Percentiles rank a stretch among this genome's conserved stretches.
These are phyloP conservation scores for Adelphocoris suturalis DNA, from an alignment of 2,888 invertebrate genomes.

Conservation along the genomic window DNA sequence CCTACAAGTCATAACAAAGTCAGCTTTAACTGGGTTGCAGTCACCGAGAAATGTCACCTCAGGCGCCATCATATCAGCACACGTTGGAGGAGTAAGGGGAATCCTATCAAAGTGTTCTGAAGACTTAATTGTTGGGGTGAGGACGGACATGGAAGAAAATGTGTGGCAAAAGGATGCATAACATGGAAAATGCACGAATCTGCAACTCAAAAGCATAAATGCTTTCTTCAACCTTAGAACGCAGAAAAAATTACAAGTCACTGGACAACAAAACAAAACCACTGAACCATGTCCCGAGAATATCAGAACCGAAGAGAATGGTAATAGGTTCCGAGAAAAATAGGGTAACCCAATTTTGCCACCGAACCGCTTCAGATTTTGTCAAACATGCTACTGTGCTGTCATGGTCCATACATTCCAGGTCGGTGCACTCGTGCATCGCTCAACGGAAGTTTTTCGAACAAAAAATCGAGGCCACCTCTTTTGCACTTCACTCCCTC, in stretches of 20 bases:
- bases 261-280: background rate
- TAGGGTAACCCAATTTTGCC: background rate
- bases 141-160: too few species aligned
- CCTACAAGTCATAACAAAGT: too few species aligned
- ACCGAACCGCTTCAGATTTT: conserved; percentile 12
- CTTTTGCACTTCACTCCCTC: conserved; percentile 21
- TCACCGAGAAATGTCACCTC: too few species aligned
- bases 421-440: conserved; percentile 36
- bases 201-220: too few species aligned
- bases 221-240: background rate
- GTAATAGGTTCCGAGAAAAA: background rate
- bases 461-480: conserved; percentile 30
- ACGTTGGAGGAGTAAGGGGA: too few species aligned
- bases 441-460: conserved; percentile 24
- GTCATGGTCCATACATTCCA: conserved; percentile 17
- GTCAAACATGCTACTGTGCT: conserved; percentile 27
- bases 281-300: background rate
- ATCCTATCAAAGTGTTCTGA: too few species aligned
- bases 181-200: too few species aligned
- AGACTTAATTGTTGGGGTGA: too few species aligned
- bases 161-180: too few species aligned
- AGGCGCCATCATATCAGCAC: too few species aligned
- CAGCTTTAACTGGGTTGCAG: too few species aligned
- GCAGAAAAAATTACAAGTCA: background rate
- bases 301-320: background rate